Percentiles rank a stretch among this genome's conserved stretches.
Evolutionary conservation across 2,113 vertebrate species (phyloP).

Genomic region (Corythoichthys intestinalis): DNA sequence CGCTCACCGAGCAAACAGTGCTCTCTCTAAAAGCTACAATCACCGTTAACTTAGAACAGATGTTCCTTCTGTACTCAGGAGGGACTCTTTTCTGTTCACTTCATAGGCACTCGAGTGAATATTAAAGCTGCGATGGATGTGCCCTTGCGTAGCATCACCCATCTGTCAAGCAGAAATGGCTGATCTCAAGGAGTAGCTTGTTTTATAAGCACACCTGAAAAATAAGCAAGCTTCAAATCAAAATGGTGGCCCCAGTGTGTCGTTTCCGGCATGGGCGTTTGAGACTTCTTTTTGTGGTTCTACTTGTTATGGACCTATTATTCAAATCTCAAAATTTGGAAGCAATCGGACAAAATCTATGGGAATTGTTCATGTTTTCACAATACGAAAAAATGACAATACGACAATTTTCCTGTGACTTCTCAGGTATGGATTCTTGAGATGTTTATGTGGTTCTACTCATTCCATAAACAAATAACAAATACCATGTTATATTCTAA

Average conservation of each 20-base stretch:
- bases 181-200: neutral
- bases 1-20: conserved; percentile 64
- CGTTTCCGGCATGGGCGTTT: neutral
- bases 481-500: no score
- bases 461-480: no score
- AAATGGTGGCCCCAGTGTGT: neutral
- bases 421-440: no score
- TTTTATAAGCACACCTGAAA: neutral
- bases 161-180: neutral
- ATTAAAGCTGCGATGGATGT: neutral
- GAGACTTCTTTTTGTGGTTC: neutral
- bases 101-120: conserved; percentile 29
- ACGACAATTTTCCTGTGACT: no score
- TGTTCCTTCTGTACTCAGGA: conserved; percentile 74
- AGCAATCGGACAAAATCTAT: no score
- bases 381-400: no score
- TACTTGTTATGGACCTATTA: neutral
- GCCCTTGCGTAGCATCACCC: neutral
- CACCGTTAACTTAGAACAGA: conserved; percentile 72
- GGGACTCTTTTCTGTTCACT: conserved; percentile 63
- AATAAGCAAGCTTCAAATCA: neutral
- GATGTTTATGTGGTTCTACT: no score
- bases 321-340: neutral
- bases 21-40: conserved; percentile 71
- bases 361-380: no score